Base-by-base conservation (phyloP, 2,888 invertebrate genomes). In the Morinoia aosen region DNA sequence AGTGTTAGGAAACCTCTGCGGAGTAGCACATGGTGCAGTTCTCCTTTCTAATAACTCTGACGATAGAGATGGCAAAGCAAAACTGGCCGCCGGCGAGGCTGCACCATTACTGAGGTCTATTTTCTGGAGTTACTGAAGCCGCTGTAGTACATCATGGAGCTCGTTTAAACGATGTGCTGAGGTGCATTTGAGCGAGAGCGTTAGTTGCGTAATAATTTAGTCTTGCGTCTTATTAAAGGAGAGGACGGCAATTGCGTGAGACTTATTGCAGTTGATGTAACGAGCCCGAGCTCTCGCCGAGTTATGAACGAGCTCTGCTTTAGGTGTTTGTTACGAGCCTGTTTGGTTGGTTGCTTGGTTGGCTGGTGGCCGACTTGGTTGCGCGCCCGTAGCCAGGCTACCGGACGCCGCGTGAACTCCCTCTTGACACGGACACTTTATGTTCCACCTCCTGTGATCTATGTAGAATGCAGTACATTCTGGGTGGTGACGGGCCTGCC, bases 221-320 rank as follows among this genome's bases (percentile, higher is more conserved):
- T 93, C 93, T 33, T 93, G 57, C 57, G 93, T 93, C 93, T 39
- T 93, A 93, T 93, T 93, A 93, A 93, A 93, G 93, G 93, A 93
- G 93, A 57, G 57, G 93, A 56, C 93, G 93, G 93, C 93, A 93
- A 56, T 93, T 57, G 93, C 48, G 93, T 57, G 93, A 93, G 93
- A 93, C 57, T 93, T 93, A 93, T 93, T 93, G 93, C 93, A 48
- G 58, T 56, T 93, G 93, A 93, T 93, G 93, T 57, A 93, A 57
- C 93, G 57, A 93, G 93, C 90, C 90, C 40, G 16, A 40, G 48
- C 93, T 48, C 93, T 57, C 93, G 58, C 93, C 57, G 93, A 57
- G 93, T 93, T 93, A 93, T 93, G 93, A 93, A 93, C 93, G 93
- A 57, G 93, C 90, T 40, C 25, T 90, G 40, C 90, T 90, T 90